Conservation (phyloP, 2,888 invertebrate genomes). For the Leptothorax acervorum region DNA sequence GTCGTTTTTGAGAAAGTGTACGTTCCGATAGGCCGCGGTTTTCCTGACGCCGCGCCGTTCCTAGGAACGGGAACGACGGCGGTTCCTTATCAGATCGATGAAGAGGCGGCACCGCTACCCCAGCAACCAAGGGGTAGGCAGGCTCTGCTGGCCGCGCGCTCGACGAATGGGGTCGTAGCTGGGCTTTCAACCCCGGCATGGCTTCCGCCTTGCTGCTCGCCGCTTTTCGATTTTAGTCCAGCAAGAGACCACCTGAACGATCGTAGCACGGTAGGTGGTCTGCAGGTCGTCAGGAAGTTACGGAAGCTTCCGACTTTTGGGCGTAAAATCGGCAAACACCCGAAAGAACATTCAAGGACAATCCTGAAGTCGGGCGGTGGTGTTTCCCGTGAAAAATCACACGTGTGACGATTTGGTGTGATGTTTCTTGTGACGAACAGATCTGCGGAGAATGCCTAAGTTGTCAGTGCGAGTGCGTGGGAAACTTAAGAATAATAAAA, state of each 20-base stretch:
- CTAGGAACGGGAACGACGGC: slow-evolving; percentile 40
- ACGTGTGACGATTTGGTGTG: background rate
- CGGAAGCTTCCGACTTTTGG: background rate
- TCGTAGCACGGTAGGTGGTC: slow-evolving; percentile 53
- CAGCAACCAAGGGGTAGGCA: slow-evolving; percentile 76
- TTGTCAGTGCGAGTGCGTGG: background rate
- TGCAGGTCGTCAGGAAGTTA: slow-evolving; percentile 16
- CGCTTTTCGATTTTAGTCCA: slow-evolving; percentile 72
- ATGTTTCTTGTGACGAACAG: background rate
- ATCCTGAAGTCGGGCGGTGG: background rate
- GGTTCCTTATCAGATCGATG: slow-evolving; percentile 82
- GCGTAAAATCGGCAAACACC: background rate
- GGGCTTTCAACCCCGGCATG: slow-evolving; percentile 73
- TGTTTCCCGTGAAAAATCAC: background rate
- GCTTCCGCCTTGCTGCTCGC: slow-evolving; percentile 71
- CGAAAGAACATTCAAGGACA: background rate
- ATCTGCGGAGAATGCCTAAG: background rate
- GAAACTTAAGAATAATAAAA: background rate
- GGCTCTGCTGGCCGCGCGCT: slow-evolving; percentile 69
- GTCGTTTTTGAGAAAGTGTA: background rate
- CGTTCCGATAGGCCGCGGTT: background rate
- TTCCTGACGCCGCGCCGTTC: slow-evolving; percentile 26
- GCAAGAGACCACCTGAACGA: slow-evolving; percentile 71
- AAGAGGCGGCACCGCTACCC: slow-evolving; percentile 81
- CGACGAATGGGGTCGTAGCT: slow-evolving; percentile 76